These are phyloP conservation scores for Lytechinus variegatus DNA, from an alignment of 35 echinoderm and acorn worm species.

Conservation along the genomic window DNA sequence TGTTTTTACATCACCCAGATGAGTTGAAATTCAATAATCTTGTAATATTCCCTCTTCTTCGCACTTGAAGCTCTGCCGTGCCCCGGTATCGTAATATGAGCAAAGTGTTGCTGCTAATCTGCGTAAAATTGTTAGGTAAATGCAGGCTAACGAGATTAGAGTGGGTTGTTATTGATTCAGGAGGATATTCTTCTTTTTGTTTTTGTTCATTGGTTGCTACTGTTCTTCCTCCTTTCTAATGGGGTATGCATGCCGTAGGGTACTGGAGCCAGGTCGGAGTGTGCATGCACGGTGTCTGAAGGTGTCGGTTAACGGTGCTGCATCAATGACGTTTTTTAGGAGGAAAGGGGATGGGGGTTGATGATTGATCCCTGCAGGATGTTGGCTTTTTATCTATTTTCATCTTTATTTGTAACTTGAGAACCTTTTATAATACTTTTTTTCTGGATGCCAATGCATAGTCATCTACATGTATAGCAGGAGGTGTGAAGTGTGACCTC, in stretches of 20 bases:
- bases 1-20: background rate
- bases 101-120: constrained; percentile 11
- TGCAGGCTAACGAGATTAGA: background rate
- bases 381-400: too few relatives aligned
- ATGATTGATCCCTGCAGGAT: too few relatives aligned
- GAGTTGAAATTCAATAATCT: background rate
- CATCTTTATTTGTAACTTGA: too few relatives aligned
- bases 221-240: constrained; percentile 3
- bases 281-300: background rate
- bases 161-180: background rate
- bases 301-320: too few relatives aligned
- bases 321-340: too few relatives aligned
- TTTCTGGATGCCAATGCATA: too few relatives aligned
- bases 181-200: background rate
- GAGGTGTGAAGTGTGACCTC: too few relatives aligned
- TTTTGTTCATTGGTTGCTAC: background rate
- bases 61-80: background rate
- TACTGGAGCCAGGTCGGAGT: background rate
- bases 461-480: too few relatives aligned
- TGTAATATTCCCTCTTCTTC: constrained; percentile 6
- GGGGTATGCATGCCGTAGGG: background rate
- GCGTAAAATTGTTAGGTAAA: background rate
- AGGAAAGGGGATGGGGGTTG: too few relatives aligned
- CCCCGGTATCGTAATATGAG: background rate
- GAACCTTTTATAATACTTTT: too few relatives aligned